phyloP scores from a whole-genome alignment of 2,797 vertebrate species.

The Lindbergichthys nudifrons region DNA sequence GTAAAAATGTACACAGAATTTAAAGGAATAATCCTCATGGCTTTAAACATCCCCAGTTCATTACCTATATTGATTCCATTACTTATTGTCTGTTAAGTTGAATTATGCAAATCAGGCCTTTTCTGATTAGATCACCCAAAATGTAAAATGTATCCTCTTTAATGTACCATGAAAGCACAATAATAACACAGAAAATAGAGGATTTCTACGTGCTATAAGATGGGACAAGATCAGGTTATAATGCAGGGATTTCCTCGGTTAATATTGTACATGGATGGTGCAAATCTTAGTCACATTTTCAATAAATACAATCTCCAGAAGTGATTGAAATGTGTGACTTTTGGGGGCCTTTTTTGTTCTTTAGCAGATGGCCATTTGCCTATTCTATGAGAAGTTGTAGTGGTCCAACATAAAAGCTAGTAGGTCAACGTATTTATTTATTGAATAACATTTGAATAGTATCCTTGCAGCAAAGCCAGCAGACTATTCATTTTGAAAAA shows the following conservation, averaged over 20 bases:
- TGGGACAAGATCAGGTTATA: not conserved
- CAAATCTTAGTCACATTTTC: not conserved
- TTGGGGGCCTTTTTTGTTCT: not conserved
- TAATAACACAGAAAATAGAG: not conserved
- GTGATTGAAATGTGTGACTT: not conserved
- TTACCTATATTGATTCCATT: too few species aligned
- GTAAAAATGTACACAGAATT: slow-evolving; percentile 16
- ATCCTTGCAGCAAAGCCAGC: not conserved
- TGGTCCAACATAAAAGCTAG: not conserved
- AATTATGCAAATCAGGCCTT: too few species aligned
- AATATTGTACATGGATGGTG: not conserved
- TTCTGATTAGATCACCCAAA: too few species aligned
- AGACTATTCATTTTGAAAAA: not conserved
- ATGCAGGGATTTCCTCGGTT: not conserved
- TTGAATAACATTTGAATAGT: not conserved
- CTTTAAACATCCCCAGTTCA: too few species aligned
- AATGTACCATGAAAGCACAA: not conserved
- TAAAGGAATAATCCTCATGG: not conserved
- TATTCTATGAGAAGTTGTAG: too few species aligned
- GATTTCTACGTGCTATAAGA: not conserved
- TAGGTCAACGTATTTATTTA: not conserved
- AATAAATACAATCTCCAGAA: not conserved
- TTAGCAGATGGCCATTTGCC: too few species aligned
- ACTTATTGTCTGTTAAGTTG: too few species aligned
- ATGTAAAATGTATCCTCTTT: too few species aligned